These are phyloP conservation scores for Sthenelais limicola DNA, from an alignment of 2,888 invertebrate species.

Conservation along the genomic window DNA sequence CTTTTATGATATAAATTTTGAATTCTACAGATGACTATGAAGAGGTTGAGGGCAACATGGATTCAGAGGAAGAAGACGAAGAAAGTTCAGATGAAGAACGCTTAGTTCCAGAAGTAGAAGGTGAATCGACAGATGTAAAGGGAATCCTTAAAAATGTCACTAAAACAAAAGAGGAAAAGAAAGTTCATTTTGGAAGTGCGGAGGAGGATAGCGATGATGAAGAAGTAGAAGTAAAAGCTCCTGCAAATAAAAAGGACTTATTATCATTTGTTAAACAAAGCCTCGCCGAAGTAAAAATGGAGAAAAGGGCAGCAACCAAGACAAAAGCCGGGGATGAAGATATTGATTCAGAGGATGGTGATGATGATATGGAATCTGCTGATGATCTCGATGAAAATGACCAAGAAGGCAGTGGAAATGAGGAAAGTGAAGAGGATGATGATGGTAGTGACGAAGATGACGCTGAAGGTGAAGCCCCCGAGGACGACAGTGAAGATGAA, in stretches of 20 bases:
- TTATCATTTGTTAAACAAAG: neutral
- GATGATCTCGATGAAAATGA: neutral
- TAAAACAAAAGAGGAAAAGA: neutral
- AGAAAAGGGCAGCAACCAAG: neutral
- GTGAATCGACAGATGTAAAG: neutral
- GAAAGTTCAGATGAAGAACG: neutral
- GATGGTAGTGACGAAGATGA: conserved; percentile 6
- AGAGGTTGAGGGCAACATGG: conserved; percentile 6
- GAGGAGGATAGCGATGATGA: neutral
- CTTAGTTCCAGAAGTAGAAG: neutral
- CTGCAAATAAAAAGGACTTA: conserved; percentile 1
- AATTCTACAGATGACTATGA: too few relatives aligned
- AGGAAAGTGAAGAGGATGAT: conserved; percentile 29
- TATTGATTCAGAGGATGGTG: conserved; percentile 29
- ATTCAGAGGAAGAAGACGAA: neutral
- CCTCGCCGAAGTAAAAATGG: neutral
- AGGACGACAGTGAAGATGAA: conserved; percentile 16
- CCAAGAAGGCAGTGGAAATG: conserved; percentile 15
- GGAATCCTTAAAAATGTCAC: conserved; percentile 1
- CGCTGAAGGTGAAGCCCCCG: conserved; percentile 21
- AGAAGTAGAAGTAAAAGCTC: neutral
- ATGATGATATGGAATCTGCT: conserved; percentile 51
- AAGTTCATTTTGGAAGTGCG: conserved; percentile 28
- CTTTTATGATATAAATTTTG: too few relatives aligned
- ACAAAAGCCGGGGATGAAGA: neutral